A percentile compares a stretch with the other conserved stretches of the same genome.
Conservation (phyloP, 2,888 invertebrate species). For the Drosophila macrospina region DNA sequence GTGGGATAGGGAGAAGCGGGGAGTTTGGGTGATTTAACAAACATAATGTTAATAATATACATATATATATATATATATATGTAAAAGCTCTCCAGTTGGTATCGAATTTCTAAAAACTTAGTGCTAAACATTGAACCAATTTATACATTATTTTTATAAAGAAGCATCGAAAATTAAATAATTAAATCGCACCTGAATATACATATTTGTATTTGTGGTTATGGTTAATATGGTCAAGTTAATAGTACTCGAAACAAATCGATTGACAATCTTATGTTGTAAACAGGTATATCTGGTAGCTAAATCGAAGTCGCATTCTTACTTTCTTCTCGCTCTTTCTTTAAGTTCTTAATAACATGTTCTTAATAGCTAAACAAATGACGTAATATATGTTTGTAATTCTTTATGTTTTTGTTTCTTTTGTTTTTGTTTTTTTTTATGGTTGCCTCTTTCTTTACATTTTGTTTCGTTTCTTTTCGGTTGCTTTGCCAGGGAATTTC, state of each 20-base stretch:
- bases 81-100: constrained; percentile 57
- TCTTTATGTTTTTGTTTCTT: constrained; percentile 32
- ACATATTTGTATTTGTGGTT: constrained; percentile 14
- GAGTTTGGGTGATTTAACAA: constrained; percentile 47
- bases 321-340: constrained; percentile 27
- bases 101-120: constrained; percentile 56
- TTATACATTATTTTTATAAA: constrained; percentile 53
- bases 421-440: constrained; percentile 43
- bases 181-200: constrained; percentile 76
- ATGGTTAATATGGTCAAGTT: constrained; percentile 6
- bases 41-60: constrained; percentile 46
- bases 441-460: constrained; percentile 77
- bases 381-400: constrained; percentile 41
- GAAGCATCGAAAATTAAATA: constrained; percentile 66
- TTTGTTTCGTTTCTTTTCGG: constrained; percentile 59
- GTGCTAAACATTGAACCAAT: constrained; percentile 74
- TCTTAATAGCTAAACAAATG: constrained; percentile 62
- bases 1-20: constrained; percentile 15
- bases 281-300: constrained; percentile 85
- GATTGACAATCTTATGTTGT: constrained; percentile 61
- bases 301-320: constrained; percentile 51
- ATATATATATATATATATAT: constrained; percentile 29
- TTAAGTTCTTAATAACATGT: constrained; percentile 46
- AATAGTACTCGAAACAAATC: constrained; percentile 48
- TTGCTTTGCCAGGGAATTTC: constrained; percentile 55